Conservation (phyloP, 2,113 vertebrate species). For the Neomonachus schauinslandi region DNA sequence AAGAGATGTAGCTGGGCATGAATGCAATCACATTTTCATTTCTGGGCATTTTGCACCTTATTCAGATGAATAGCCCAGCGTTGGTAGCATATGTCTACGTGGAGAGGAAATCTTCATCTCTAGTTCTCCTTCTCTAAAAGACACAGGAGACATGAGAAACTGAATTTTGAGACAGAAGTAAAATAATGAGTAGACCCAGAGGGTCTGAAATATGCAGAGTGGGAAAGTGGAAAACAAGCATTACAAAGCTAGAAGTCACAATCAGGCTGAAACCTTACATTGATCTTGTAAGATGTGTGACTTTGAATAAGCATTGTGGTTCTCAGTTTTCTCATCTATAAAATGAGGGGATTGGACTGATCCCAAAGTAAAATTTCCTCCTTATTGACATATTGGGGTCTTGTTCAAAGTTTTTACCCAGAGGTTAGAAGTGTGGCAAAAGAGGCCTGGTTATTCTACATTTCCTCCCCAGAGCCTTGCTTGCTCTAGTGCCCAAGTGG, state of each 20-base stretch:
- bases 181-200: background rate
- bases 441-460: background rate
- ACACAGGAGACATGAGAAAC: background rate
- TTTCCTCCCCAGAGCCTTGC: background rate
- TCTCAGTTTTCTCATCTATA: background rate
- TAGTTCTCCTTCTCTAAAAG: background rate
- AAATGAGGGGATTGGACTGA: background rate
- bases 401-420: background rate
- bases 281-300: background rate
- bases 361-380: background rate
- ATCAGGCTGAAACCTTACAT: background rate
- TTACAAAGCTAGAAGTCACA: background rate
- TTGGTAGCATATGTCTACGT: background rate
- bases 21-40: background rate
- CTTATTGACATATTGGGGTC: background rate
- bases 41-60: background rate
- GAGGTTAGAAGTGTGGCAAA: background rate
- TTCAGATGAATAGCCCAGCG: background rate
- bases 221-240: background rate
- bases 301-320: background rate
- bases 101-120: background rate
- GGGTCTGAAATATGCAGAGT: background rate
- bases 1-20: background rate
- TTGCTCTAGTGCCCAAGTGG: background rate
- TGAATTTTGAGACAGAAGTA: background rate